Evolutionary conservation across 2,797 vertebrate genomes (phyloP).

Genomic region (Gambelia wislizenii): DNA sequence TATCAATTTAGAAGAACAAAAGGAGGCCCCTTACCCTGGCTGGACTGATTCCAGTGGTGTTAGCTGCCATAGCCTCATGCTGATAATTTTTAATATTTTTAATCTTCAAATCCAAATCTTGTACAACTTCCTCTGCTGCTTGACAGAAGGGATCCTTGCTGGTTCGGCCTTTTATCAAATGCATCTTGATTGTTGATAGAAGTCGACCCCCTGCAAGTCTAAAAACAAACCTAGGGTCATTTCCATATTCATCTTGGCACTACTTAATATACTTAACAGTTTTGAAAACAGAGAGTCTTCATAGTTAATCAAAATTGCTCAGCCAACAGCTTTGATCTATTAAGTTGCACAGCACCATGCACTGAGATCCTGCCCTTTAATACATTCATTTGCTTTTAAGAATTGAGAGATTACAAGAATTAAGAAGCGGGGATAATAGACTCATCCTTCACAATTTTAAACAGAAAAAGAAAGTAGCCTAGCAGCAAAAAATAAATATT

Average conservation of each 20-base stretch:
- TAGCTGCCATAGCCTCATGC: conserved; percentile 66
- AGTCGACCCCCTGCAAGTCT: conserved; percentile 87
- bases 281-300: conserved; percentile 62
- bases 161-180: conserved; percentile 88
- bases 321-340: conserved; percentile 77
- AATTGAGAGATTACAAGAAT: conserved; percentile 42
- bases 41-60: conserved; percentile 87
- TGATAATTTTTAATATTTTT: conserved; percentile 83
- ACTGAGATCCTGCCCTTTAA: conserved; percentile 50
- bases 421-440: conserved; percentile 62
- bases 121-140: conserved; percentile 83
- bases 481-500: conserved; percentile 37
- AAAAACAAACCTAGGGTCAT: conserved; percentile 76
- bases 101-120: conserved; percentile 88
- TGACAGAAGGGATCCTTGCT: conserved; percentile 80
- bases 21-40: conserved; percentile 86
- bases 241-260: conserved; percentile 72
- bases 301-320: conserved; percentile 73
- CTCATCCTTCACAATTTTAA: conserved; percentile 53
- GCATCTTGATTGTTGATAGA: conserved; percentile 85
- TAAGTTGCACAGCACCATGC: conserved; percentile 69
- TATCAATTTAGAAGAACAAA: conserved; percentile 66
- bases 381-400: conserved; percentile 45
- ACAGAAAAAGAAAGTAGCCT: conserved; percentile 59
- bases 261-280: conserved; percentile 66